Percentiles rank a stretch among this genome's conserved stretches.
phyloP scores from a whole-genome alignment of 2,113 vertebrate genomes.

The Vireo altiloquus region DNA sequence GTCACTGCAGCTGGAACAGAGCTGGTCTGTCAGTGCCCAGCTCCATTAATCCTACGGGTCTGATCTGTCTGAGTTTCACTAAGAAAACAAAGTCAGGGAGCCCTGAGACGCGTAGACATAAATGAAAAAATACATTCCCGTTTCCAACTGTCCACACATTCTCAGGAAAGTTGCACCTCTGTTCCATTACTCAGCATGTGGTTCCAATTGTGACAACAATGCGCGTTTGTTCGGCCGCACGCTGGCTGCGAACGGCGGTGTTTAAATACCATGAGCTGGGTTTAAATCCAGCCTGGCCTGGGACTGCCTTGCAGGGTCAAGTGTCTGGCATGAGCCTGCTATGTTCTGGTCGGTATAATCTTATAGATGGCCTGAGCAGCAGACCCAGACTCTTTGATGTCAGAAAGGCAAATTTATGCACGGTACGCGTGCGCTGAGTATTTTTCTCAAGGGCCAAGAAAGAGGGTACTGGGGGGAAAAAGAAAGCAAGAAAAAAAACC shows the following conservation, averaged over 20 bases:
- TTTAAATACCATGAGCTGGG: background rate
- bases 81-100: slow-evolving; percentile 42
- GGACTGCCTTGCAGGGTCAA: slow-evolving; percentile 61
- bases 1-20: slow-evolving; percentile 28
- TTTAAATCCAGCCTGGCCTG: slow-evolving; percentile 49
- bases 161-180: slow-evolving; percentile 46
- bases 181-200: slow-evolving; percentile 70
- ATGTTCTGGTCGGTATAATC: slow-evolving; percentile 51
- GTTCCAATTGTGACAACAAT: slow-evolving; percentile 77
- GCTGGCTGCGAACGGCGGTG: background rate
- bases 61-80: background rate
- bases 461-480: background rate
- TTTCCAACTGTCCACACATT: slow-evolving; percentile 62
- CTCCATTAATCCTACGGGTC: slow-evolving; percentile 1
- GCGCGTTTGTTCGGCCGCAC: slow-evolving; percentile 57
- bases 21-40: background rate
- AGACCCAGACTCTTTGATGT: slow-evolving; percentile 48
- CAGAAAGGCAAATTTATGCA: background rate
- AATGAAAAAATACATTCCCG: slow-evolving; percentile 31
- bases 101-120: slow-evolving; percentile 34
- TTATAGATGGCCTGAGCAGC: slow-evolving; percentile 45
- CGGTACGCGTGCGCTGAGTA: background rate
- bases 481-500: background rate
- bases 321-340: slow-evolving; percentile 52
- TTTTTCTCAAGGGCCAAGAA: background rate